Evolutionary conservation across 2,113 vertebrate species (phyloP), one percentile per base, ranked within the genome.

Genomic region (Perca fluviatilis): DNA sequence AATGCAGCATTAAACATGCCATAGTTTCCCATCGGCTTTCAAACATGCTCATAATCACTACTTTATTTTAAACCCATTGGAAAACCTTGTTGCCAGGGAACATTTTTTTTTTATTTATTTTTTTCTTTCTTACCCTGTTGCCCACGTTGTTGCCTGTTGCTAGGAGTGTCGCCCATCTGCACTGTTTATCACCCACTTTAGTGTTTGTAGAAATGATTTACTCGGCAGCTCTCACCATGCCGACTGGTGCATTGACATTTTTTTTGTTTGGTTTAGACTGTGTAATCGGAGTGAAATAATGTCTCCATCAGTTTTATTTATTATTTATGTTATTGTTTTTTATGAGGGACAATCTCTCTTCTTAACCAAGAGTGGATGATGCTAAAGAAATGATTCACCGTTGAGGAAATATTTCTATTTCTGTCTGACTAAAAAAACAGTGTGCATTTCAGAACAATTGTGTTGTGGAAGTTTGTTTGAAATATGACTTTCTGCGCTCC

Each of bases 111-210:
- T 30, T 47, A n/a, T n/a, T n/a, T n/a, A n/a, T 30, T 30, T 30
- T 33, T 33, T 33, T 30, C 30, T 30, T 62, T 71, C 43, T 61
- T 27, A 74, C 56, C 58, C 58, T 73, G 83, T 77, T 83, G 74
- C 83, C 65, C 66, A 83, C 87, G 49, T 90, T 74, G 87, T 63
- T 80, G 81, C 82, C 63, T 86, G 89, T 91, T 90, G 91, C 88
- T 84, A 83, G 73, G 89, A 85, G 76, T 84, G 89, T 80, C 70
- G 66, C 84, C 83, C 74, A 72, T 86, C 81, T 30, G 84, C 75
- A 84, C 72, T 43, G 68, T 77, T 80, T 57, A 63, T 80, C 74
- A 54, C 76, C 58, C 83, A 79, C 82, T 65, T 46, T 76, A 47
- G 79, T 56, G 74, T 84, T 85, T 70, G 49, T 66, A 57, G 71